Evolutionary conservation across 92 coral and sea anemone genomes (phyloP).

Genomic region (Umimayanthus chanpuru): DNA sequence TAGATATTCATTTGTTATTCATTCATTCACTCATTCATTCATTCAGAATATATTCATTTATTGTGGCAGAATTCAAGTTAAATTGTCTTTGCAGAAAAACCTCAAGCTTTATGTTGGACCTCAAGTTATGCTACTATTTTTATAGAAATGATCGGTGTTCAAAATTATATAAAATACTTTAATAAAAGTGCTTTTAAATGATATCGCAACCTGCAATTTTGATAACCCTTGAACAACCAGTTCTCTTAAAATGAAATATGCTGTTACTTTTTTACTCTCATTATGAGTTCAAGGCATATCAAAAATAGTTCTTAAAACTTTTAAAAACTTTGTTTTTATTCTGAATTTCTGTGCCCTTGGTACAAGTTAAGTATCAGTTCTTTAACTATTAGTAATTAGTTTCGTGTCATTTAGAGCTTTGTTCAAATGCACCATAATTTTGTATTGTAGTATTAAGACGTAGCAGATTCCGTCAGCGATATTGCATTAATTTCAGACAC

Average conservation of each 20-base stretch:
- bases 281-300: too few species aligned
- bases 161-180: background rate
- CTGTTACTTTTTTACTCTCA: background rate
- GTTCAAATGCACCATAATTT: constrained; percentile 12
- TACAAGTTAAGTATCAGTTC: background rate
- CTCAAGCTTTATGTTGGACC: too few species aligned
- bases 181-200: too few species aligned
- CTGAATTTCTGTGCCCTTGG: background rate
- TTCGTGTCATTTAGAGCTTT: constrained; percentile 17
- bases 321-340: too few species aligned
- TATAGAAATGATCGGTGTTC: background rate
- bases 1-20: too few species aligned
- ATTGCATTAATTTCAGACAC: constrained; percentile 49
- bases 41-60: background rate
- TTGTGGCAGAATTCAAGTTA: background rate
- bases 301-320: background rate
- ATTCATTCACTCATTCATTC: background rate
- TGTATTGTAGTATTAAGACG: constrained; percentile 20
- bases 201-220: background rate
- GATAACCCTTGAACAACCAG: background rate
- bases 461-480: constrained; percentile 21
- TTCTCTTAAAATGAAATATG: too few species aligned
- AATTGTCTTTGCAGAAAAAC: background rate
- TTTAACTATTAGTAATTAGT: background rate
- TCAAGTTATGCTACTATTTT: background rate